Conservation (phyloP, 2,113 vertebrate species). For the Pterocles gutturalis region DNA sequence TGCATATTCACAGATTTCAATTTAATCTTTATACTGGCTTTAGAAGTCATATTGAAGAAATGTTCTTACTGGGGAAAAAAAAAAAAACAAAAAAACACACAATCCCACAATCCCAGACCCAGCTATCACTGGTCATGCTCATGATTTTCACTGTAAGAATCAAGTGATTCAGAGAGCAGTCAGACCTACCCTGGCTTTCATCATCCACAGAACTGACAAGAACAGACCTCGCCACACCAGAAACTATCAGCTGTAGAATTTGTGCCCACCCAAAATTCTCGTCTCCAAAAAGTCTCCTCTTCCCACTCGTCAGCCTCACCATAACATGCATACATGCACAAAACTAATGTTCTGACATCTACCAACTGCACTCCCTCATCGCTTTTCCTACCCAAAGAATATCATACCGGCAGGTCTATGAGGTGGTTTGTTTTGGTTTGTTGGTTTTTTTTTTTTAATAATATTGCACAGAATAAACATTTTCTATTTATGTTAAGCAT, state of each 20-base stretch:
- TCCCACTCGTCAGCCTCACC: background rate
- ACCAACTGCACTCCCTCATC: background rate
- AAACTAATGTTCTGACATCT: background rate
- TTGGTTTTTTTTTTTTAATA: background rate
- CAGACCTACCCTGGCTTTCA: background rate
- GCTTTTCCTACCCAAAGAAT: background rate
- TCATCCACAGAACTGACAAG: background rate
- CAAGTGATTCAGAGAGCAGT: background rate
- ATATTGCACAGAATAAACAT: background rate
- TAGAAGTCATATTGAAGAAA: background rate
- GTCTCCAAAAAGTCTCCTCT: background rate
- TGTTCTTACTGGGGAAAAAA: rapidly evolving
- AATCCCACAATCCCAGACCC: rapidly evolving
- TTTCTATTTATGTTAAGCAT: background rate
- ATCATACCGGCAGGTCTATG: background rate
- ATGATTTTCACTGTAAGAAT: background rate
- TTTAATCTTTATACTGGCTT: background rate
- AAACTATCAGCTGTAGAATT: background rate
- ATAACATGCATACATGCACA: background rate
- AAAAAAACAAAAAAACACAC: too few species aligned
- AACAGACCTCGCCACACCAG: rapidly evolving
- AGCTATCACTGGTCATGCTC: background rate
- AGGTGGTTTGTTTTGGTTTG: background rate
- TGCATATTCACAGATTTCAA: background rate
- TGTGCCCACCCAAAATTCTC: background rate